Evolutionary conservation across 2,797 vertebrate genomes (phyloP).

Genomic region (Buphagus erythrorhynchus): DNA sequence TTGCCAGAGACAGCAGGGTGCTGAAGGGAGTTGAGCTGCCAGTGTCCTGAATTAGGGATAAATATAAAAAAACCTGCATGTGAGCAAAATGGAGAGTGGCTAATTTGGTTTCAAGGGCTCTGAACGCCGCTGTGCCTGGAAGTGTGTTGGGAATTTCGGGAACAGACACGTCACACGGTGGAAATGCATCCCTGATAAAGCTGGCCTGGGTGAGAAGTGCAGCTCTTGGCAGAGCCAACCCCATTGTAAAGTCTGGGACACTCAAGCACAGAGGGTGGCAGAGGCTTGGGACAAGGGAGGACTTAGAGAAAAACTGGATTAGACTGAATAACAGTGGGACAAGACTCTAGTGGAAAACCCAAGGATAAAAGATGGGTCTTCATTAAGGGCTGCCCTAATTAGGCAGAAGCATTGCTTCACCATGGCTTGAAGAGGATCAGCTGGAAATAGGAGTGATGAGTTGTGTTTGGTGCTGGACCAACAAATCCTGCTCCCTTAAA

Average conservation of each 20-base stretch:
- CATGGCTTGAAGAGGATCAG: background rate
- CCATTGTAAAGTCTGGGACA: background rate
- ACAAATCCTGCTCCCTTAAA: background rate
- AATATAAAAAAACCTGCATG: background rate
- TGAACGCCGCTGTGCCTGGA: background rate
- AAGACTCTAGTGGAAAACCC: background rate
- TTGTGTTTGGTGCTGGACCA: background rate
- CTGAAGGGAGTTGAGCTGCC: background rate
- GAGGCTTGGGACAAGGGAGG: background rate
- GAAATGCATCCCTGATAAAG: background rate
- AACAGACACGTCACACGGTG: rapidly evolving
- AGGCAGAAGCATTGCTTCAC: rapidly evolving
- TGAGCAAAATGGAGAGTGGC: background rate
- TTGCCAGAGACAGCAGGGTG: background rate
- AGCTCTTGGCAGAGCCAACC: background rate
- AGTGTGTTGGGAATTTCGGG: background rate
- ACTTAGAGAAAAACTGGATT: background rate
- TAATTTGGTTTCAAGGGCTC: background rate
- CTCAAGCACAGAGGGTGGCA: rapidly evolving
- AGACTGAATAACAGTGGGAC: background rate
- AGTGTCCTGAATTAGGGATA: background rate
- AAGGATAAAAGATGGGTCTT: background rate
- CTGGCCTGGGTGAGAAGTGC: background rate
- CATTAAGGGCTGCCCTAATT: background rate
- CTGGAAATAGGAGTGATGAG: background rate